Evolutionary conservation across 2,888 invertebrate genomes (phyloP).

Genomic region (Bibio marci): DNA sequence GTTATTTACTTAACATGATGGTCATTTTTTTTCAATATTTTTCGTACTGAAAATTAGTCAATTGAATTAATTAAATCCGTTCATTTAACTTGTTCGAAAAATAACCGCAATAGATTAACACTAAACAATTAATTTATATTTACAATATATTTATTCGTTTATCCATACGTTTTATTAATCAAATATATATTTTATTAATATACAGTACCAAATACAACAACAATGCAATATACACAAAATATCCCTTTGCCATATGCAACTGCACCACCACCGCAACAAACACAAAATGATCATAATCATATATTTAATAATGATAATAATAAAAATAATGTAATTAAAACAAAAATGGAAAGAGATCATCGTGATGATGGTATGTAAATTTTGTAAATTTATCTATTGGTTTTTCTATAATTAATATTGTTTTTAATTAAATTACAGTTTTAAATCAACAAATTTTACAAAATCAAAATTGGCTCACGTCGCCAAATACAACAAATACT

Average conservation of each 20-base stretch:
- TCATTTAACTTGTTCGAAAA: no score
- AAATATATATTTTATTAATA: no score
- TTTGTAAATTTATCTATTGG: neutral
- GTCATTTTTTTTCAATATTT: no score
- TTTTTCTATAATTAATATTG: neutral
- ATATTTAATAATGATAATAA: constrained; percentile 27
- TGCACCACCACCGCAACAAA: no score
- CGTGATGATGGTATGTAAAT: constrained; percentile 29
- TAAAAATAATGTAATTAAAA: constrained; percentile 27
- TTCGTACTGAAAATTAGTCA: no score
- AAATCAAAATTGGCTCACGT: constrained; percentile 31
- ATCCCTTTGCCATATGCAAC: constrained; percentile 28
- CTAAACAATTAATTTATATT: no score
- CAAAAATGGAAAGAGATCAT: constrained; percentile 30
- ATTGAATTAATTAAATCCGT: no score
- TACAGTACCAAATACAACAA: constrained; percentile 24
- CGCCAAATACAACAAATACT: constrained; percentile 49
- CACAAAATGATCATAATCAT: constrained; percentile 29
- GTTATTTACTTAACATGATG: no score
- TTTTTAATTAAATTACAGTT: no score
- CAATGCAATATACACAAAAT: constrained; percentile 31
- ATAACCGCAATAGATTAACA: no score
- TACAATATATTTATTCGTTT: no score
- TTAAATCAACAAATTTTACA: constrained; percentile 31
- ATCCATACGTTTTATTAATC: no score